A percentile compares a stretch with the other conserved stretches of the same genome.
phyloP scores from a whole-genome alignment of 2,113 vertebrate genomes.

The Mesitornis unicolor region DNA sequence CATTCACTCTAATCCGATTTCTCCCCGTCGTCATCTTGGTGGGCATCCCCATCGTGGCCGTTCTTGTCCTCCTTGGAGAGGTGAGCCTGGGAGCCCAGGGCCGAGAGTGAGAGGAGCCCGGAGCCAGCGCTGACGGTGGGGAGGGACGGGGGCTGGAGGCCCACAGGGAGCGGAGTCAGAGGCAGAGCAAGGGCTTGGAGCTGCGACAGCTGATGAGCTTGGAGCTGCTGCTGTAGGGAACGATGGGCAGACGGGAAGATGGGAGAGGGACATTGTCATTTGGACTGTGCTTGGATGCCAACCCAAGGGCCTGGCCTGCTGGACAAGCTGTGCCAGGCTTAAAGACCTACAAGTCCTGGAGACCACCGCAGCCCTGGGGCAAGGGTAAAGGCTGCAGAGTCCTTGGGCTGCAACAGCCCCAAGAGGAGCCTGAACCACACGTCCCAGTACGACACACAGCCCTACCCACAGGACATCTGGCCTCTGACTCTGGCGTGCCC shows the following conservation, averaged over 20 bases:
- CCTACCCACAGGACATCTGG: background rate
- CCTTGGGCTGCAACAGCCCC: background rate
- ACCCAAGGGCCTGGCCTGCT: background rate
- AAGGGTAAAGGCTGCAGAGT: background rate
- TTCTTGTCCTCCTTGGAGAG: conserved; percentile 94
- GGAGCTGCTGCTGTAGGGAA: conserved; percentile 93
- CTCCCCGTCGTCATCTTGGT: conserved; percentile 90
- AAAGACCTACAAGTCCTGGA: background rate
- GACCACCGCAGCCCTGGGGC: background rate
- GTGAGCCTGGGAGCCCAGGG: conserved; percentile 91
- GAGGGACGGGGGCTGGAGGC: conserved; percentile 86
- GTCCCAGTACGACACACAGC: background rate
- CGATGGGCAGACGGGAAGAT: background rate
- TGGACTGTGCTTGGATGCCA: background rate
- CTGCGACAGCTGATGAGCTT: conserved; percentile 97
- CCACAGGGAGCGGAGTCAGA: conserved; percentile 89
- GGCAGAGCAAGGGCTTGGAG: conserved; percentile 94
- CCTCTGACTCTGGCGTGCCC: background rate
- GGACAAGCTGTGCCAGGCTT: background rate
- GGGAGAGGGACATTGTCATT: background rate
- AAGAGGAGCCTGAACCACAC: fast-evolving
- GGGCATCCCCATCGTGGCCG: conserved; percentile 84
- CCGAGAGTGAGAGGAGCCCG: conserved; percentile 91
- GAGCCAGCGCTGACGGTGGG: conserved; percentile 88
- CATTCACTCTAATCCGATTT: conserved; percentile 87